Percentiles rank a stretch among this genome's conserved stretches.
Evolutionary conservation across 2,888 invertebrate genomes (phyloP).

Genomic region (Halictus quadricinctus): DNA sequence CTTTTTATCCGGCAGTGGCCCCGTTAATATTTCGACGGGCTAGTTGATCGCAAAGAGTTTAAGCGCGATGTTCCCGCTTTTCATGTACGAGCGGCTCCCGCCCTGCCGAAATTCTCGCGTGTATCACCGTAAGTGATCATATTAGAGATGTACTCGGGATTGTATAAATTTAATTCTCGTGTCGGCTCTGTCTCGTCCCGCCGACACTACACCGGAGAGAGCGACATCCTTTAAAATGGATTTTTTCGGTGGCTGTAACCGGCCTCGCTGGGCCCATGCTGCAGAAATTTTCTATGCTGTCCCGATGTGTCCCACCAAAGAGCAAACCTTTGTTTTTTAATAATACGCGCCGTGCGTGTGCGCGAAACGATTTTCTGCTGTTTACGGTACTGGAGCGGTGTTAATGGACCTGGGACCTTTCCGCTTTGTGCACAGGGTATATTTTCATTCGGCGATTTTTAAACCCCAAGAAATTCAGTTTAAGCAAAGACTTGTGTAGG

Average conservation of each 20-base stretch:
- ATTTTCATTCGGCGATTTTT: neutral
- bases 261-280: neutral
- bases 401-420: neutral
- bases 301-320: neutral
- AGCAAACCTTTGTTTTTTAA: conserved; percentile 4
- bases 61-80: conserved; percentile 37
- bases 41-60: conserved; percentile 44
- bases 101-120: neutral
- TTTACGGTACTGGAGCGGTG: neutral
- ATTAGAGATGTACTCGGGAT: conserved; percentile 29
- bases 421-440: neutral
- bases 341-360: neutral
- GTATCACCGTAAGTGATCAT: conserved; percentile 10
- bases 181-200: neutral
- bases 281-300: neutral
- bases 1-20: conserved; percentile 44
- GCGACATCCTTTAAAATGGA: neutral
- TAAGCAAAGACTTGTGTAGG: too few relatives aligned
- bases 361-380: neutral
- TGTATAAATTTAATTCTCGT: conserved; percentile 41
- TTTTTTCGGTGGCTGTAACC: neutral
- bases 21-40: conserved; percentile 45
- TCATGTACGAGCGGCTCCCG: conserved; percentile 18
- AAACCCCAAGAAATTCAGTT: neutral
- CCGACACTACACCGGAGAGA: neutral